Conservation (phyloP, 2,888 invertebrate species). For the Chaitophorus viminalis region DNA sequence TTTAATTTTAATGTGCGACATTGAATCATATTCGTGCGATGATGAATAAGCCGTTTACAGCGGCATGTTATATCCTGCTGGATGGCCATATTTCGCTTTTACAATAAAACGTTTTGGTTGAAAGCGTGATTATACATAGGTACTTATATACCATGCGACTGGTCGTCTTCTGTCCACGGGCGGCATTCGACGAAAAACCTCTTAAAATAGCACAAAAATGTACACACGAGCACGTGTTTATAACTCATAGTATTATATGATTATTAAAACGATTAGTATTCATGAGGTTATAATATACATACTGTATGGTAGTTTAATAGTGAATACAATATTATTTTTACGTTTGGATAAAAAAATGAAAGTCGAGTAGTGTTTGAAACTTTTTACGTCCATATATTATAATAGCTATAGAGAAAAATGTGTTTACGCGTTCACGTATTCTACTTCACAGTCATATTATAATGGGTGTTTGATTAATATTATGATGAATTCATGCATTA, state of each 20-base stretch:
- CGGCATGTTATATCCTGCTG: background rate
- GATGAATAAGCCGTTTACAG: background rate
- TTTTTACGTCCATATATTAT: background rate
- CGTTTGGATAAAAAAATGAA: background rate
- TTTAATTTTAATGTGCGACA: no score
- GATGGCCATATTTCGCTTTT: background rate
- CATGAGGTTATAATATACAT: background rate
- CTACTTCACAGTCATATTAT: no score
- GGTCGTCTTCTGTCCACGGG: background rate
- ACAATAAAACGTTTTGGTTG: background rate
- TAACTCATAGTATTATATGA: background rate
- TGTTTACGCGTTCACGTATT: background rate
- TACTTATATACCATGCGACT: background rate
- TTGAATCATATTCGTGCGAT: background rate
- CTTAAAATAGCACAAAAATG: background rate
- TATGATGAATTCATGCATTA: no score
- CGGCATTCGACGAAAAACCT: background rate
- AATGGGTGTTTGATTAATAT: no score
- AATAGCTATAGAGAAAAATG: background rate
- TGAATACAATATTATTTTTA: background rate
- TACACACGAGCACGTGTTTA: no score
- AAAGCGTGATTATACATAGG: background rate
- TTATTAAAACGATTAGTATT: background rate
- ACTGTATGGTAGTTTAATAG: background rate
- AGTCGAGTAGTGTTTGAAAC: background rate